Evolutionary conservation across 1,140 invertebrate species (phyloP), one percentile per base, ranked within the genome.

Genomic region (Phthorimaea operculella): DNA sequence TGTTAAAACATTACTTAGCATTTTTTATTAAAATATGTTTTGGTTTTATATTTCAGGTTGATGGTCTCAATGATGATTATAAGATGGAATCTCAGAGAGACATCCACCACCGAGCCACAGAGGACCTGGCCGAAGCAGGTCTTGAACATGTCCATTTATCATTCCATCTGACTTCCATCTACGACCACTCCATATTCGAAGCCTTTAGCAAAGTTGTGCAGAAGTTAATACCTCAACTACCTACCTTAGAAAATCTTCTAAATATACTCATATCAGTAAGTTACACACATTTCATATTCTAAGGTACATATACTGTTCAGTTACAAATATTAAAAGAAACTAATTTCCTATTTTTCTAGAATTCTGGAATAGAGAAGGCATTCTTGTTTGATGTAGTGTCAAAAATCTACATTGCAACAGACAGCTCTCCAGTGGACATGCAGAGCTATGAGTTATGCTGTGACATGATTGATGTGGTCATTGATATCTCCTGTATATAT

Each of bases 141-240:
- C 85, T 90, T 59, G 93, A 96, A 70, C 91, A 95, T 83, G 94
- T 96, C 56, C 93, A 96, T 80, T 82, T 96, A 14, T 96, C 96
- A 74, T 99, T 99, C 87, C 97, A 99, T 85, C 87, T 99, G 42
- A 99, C 98, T 11, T 99, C 96, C 57, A 99, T 99, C 63, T 99
- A 99, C 83, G 98, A 99, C 87, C 98, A 99, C 80, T 99, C 98
- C 57, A 99, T 99, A 86, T 99, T 99, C 88, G 98, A 99, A 89
- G 98, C 98, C 12, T 99, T 99, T 84, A 99, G 96, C 68, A 99
- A 99, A 93, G 98, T 99, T 64, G 97, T 99, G 50, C 98, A 99
- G 79, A 99, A 99, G 84, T 86, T 99, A 57, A 99, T 99, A 75
- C 97, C 96, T 49, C 97, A 99, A 79, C 87, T 99, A 62, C 95